phyloP scores from a whole-genome alignment of 2,797 vertebrate genomes.

The Rhadinocentrus ornatus region DNA sequence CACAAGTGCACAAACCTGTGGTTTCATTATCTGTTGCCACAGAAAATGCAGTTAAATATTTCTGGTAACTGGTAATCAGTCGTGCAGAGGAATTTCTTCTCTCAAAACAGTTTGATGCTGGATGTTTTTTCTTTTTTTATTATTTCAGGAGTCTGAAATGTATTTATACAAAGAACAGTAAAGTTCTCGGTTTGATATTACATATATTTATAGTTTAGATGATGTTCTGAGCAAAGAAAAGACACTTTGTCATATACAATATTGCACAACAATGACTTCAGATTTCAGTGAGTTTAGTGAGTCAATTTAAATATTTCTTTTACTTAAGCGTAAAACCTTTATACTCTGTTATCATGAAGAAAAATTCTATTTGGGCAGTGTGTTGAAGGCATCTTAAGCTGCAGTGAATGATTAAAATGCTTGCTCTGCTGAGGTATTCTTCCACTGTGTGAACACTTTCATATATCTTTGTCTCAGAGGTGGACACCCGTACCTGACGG shows the following conservation, averaged over 20 bases:
- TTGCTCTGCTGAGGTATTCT: background rate
- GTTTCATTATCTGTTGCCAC: background rate
- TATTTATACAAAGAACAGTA: no score
- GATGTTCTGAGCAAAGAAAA: background rate
- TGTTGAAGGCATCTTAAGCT: background rate
- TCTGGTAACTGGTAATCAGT: no score
- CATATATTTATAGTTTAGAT: background rate
- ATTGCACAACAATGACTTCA: no score
- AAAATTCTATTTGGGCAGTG: no score
- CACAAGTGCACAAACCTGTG: background rate
- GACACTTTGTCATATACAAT: background rate
- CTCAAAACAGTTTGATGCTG: no score
- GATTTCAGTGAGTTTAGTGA: no score
- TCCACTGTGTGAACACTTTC: background rate
- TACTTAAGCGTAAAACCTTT: background rate
- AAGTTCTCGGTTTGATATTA: no score
- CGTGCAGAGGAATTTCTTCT: no score
- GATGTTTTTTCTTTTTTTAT: no score
- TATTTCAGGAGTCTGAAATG: no score
- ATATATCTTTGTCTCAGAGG: constrained; percentile 81
- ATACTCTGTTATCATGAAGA: no score
- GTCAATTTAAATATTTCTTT: no score
- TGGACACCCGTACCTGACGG: constrained; percentile 96
- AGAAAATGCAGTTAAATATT: background rate
- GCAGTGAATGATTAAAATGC: background rate